phyloP scores from a whole-genome alignment of 2,113 vertebrate genomes.

The Psilopsiagon aymara region DNA sequence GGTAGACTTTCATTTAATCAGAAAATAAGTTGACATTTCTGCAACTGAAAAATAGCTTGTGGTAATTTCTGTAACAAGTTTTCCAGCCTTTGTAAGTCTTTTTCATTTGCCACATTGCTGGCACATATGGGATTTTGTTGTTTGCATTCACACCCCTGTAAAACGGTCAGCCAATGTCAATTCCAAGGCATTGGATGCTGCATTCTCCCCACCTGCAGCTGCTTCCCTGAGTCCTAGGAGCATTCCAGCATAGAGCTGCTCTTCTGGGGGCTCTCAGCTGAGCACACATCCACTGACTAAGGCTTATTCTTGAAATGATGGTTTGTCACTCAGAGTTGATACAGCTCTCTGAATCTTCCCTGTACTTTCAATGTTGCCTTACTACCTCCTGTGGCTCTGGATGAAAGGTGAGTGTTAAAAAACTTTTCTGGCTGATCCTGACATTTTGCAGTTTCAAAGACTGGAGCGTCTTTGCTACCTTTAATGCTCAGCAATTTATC shows the following conservation, averaged over 20 bases:
- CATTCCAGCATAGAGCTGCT: background rate
- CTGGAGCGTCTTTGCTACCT: background rate
- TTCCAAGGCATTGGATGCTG: background rate
- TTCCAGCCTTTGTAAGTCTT: background rate
- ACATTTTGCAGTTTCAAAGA: background rate
- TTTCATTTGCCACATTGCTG: background rate
- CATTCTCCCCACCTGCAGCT: background rate
- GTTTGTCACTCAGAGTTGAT: background rate
- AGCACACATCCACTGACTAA: background rate
- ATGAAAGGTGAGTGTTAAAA: background rate
- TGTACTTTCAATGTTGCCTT: background rate
- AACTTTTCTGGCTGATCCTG: background rate
- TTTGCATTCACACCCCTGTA: background rate
- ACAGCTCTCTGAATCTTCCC: background rate
- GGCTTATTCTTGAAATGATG: background rate
- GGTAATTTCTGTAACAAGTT: background rate
- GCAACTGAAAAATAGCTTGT: background rate
- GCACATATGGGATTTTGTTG: background rate
- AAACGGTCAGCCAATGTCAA: background rate
- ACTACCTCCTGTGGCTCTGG: background rate
- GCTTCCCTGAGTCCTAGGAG: background rate
- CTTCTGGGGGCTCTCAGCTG: background rate
- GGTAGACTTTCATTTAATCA: background rate
- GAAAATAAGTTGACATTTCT: background rate
- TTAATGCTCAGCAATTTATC: background rate